phyloP scores from a whole-genome alignment of 92 coral and sea anemone species.

The Palythoa grandis region DNA sequence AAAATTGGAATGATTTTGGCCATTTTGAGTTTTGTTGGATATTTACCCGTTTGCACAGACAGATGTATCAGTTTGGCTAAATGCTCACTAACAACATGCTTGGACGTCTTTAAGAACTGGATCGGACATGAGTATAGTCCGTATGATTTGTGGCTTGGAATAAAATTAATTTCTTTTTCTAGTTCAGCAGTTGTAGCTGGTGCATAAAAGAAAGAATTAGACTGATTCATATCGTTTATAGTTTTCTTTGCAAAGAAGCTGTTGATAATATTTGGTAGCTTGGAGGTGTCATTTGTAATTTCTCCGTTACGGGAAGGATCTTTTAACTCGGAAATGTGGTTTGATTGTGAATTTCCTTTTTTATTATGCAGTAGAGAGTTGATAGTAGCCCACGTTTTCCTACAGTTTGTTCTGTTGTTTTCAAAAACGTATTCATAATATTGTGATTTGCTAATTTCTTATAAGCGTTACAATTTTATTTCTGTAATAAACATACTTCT shows the following conservation, averaged over 20 bases:
- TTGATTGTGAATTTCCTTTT: background rate
- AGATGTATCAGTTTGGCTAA: no score
- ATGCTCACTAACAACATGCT: no score
- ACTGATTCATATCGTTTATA: background rate
- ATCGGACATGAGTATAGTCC: background rate
- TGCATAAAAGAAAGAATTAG: background rate
- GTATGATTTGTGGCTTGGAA: background rate
- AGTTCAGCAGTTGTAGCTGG: background rate
- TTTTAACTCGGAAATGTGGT: background rate
- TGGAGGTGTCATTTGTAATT: background rate
- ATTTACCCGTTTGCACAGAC: no score
- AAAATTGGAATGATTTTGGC: no score
- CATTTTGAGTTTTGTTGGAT: no score
- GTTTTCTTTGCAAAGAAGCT: constrained; percentile 4
- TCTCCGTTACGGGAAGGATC: constrained; percentile 4
- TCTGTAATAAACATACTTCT: constrained; percentile 5
- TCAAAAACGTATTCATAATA: constrained; percentile 1
- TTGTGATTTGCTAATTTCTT: constrained; percentile 1
- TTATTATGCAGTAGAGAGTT: background rate
- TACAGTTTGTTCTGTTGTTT: background rate
- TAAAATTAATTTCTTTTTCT: background rate
- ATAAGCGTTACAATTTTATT: background rate
- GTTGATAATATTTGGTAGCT: background rate
- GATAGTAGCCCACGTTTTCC: background rate
- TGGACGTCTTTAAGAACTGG: background rate